Percentiles rank a stretch among this genome's conserved stretches.
These are phyloP conservation scores for Clarias batrachus DNA, from an alignment of 2,113 vertebrate species.

Conservation along the genomic window DNA sequence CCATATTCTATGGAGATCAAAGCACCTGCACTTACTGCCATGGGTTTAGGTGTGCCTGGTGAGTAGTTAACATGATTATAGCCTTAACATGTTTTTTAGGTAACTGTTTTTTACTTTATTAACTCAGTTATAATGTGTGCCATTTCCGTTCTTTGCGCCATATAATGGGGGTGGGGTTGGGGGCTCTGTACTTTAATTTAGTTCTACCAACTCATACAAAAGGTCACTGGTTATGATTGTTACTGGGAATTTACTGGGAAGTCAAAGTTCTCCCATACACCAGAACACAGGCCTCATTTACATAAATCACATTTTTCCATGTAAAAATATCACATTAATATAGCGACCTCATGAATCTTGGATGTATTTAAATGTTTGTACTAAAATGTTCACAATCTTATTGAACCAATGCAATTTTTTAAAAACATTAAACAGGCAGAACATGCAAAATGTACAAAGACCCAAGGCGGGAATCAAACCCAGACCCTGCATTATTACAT, in stretches of 20 bases:
- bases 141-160: neutral
- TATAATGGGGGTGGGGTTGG: neutral
- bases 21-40: slow-evolving; percentile 79
- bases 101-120: neutral
- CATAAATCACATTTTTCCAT: no score
- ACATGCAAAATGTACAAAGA: no score
- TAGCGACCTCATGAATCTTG: no score
- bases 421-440: no score
- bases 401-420: no score
- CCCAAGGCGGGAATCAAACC: no score
- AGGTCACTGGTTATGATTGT: neutral
- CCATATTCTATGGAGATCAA: slow-evolving; percentile 81
- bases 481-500: no score
- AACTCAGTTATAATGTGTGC: neutral
- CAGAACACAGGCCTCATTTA: neutral
- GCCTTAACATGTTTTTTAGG: neutral
- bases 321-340: no score
- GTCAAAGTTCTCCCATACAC: neutral
- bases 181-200: neutral
- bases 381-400: no score
- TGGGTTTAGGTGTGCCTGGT: slow-evolving; percentile 79
- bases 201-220: neutral
- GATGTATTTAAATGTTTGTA: no score
- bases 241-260: neutral
- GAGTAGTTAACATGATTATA: slow-evolving; percentile 36